Percentiles rank a stretch among this genome's conserved stretches.
Conservation (phyloP, 2,113 vertebrate species). For the Xenopus borealis region DNA sequence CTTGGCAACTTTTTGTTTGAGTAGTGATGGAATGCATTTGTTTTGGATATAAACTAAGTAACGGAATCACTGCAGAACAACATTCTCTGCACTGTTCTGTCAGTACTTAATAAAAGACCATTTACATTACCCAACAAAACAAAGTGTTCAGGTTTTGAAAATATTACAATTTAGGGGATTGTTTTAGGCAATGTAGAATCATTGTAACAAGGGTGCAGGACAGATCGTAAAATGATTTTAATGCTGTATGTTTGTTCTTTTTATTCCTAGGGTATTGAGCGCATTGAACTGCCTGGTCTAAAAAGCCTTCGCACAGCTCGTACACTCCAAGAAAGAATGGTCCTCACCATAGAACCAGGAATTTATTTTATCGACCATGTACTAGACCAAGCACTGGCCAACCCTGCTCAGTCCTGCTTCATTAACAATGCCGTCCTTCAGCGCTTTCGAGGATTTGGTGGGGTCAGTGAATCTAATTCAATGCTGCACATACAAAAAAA, state of each 20-base stretch:
- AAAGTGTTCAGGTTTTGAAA: no score
- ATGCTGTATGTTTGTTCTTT: neutral
- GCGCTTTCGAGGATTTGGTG: slow-evolving; percentile 82
- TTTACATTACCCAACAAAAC: no score
- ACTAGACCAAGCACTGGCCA: slow-evolving; percentile 78
- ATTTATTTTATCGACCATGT: slow-evolving; percentile 94
- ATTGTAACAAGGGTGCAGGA: no score
- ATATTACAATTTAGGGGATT: no score
- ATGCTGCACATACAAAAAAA: neutral
- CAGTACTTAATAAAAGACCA: no score
- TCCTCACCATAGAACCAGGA: slow-evolving; percentile 90
- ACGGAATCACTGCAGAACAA: no score
- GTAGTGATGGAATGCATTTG: no score
- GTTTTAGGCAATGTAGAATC: no score
- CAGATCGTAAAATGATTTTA: no score
- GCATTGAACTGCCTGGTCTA: slow-evolving; percentile 77
- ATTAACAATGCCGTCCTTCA: slow-evolving; percentile 74
- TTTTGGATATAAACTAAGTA: no score
- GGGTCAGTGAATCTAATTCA: slow-evolving; percentile 69
- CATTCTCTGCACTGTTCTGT: no score
- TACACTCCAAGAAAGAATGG: slow-evolving; percentile 81
- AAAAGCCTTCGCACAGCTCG: slow-evolving; percentile 82
- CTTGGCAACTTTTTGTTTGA: no score
- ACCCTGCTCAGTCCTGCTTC: slow-evolving; percentile 77
- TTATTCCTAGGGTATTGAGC: slow-evolving; percentile 73